These are phyloP conservation scores for Acinonyx jubatus DNA, from an alignment of 2,113 vertebrate species.

Conservation along the genomic window DNA sequence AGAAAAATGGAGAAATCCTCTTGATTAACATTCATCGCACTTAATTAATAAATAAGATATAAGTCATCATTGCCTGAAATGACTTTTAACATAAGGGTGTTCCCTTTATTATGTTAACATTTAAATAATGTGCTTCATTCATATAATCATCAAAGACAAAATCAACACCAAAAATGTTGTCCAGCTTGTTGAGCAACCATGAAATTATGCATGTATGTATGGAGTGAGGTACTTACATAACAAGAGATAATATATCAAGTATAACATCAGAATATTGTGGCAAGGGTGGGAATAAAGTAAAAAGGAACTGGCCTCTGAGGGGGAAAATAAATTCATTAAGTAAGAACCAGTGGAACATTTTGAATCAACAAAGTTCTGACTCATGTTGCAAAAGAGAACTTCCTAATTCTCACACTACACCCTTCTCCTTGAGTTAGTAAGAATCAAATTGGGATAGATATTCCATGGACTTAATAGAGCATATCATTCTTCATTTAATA, in stretches of 20 bases:
- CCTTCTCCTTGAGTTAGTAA: conserved; percentile 5
- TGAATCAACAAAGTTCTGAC: conserved; percentile 45
- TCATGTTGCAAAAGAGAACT: conserved; percentile 18
- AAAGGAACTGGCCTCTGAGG: neutral
- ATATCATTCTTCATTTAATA: neutral
- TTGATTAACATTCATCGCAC: neutral
- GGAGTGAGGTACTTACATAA: conserved; percentile 19
- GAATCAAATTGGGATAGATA: neutral
- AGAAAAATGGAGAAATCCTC: neutral
- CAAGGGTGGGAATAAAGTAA: conserved; percentile 41
- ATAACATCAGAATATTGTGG: conserved; percentile 24
- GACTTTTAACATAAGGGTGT: conserved; percentile 25
- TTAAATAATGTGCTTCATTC: conserved; percentile 43
- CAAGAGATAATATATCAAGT: conserved; percentile 34
- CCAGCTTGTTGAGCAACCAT: conserved; percentile 17
- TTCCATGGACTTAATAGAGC: neutral
- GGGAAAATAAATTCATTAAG: conserved; percentile 34
- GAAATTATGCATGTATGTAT: neutral
- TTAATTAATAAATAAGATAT: neutral
- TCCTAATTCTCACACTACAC: conserved; percentile 57
- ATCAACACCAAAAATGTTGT: conserved; percentile 43
- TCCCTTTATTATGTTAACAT: conserved; percentile 42
- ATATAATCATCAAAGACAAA: conserved; percentile 52
- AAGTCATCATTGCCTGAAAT: neutral
- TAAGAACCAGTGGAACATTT: conserved; percentile 47